Conservation (phyloP, 2,888 invertebrate species). For the Troilus luridus region DNA sequence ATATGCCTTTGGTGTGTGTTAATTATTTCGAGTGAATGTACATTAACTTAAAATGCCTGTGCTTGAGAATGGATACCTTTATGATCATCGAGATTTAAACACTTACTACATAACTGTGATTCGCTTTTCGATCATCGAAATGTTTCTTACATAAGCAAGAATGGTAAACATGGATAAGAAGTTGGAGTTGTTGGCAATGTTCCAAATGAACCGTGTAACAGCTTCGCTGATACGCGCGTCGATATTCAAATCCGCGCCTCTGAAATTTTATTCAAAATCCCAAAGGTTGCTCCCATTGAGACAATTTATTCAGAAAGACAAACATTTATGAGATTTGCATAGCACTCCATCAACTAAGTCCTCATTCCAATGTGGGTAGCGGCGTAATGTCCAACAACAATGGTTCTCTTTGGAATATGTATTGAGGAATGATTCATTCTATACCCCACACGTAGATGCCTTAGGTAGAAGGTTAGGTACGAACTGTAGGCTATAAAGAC, state of each 20-base stretch:
- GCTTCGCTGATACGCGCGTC: neutral
- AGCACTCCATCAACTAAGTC: too few species aligned
- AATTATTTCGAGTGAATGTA: too few species aligned
- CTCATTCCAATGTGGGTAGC: neutral
- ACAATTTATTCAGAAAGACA: slow-evolving; percentile 13
- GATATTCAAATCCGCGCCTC: neutral
- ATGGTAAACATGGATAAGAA: too few species aligned
- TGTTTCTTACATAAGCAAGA: neutral
- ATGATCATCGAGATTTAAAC: too few species aligned
- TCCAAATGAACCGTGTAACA: neutral
- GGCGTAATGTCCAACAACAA: neutral
- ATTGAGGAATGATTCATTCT: neutral
- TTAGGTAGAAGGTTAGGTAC: too few species aligned
- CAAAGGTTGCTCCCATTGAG: neutral
- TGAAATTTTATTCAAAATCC: slow-evolving; percentile 3
- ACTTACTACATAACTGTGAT: too few species aligned
- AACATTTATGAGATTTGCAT: neutral
- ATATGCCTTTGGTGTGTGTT: too few species aligned
- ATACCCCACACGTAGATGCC: neutral
- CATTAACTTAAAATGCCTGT: too few species aligned
- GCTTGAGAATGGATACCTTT: too few species aligned
- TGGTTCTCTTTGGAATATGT: neutral
- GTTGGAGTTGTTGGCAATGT: neutral
- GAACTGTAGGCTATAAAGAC: too few species aligned
- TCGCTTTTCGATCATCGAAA: neutral